These are phyloP conservation scores for Odontomyia ornata DNA, from an alignment of 2,888 invertebrate genomes.

Conservation along the genomic window DNA sequence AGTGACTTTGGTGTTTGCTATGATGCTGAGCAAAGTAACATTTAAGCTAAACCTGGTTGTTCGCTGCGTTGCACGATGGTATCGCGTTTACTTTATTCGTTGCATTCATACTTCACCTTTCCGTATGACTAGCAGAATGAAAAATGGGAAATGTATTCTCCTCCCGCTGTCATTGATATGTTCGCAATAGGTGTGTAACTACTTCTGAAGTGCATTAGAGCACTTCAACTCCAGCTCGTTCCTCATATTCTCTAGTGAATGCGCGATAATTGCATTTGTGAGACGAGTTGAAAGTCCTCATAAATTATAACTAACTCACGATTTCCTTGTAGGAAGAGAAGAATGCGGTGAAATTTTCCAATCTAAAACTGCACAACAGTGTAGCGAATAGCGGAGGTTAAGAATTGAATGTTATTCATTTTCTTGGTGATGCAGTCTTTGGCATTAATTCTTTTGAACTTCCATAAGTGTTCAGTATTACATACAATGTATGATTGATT, in stretches of 20 bases:
- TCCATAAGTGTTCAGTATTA: too few relatives aligned
- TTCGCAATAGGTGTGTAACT: not conserved
- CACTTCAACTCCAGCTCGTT: too few relatives aligned
- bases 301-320: constrained; percentile 48
- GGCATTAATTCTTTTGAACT: too few relatives aligned
- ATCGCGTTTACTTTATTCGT: not conserved
- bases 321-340: constrained; percentile 45
- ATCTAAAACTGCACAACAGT: not conserved
- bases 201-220: not conserved
- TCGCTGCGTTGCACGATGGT: not conserved
- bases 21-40: not conserved
- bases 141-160: constrained; percentile 17
- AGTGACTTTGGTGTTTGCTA: too few relatives aligned
- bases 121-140: not conserved
- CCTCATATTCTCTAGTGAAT: not conserved
- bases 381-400: too few relatives aligned
- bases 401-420: too few relatives aligned
- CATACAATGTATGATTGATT: too few relatives aligned
- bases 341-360: constrained; percentile 26
- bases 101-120: not conserved
- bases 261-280: constrained; percentile 33
- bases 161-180: not conserved
- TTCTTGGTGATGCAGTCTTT: too few relatives aligned
- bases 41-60: not conserved
- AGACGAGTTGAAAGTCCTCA: constrained; percentile 38